Evolutionary conservation across 2,113 vertebrate genomes (phyloP), one percentile per base, ranked within the genome.

Genomic region (Lepisosteus oculatus): DNA sequence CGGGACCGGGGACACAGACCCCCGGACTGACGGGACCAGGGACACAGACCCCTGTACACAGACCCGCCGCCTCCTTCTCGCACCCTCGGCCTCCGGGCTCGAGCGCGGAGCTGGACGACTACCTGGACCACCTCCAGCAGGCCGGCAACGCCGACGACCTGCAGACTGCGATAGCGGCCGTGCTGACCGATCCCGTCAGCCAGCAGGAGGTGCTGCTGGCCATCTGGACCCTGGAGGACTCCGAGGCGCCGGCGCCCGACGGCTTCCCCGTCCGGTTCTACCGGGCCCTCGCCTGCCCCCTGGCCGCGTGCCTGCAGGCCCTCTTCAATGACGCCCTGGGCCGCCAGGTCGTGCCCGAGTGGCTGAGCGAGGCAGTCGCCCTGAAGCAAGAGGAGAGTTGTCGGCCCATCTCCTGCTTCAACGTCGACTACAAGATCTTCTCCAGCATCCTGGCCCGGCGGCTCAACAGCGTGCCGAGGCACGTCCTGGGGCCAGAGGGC

Each of bases 241-340:
- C 57, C 43, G n/a, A 73, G 3, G 5, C 47, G 41, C 55, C 43
- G 55, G 55, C 64, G 8, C 42, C 61, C 47, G 77, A 74, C 61
- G 77, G 77, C 8, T 57, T 79, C 6, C 65, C 77, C 3, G 77
- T 71, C 0, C 47, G n/a, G 44, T 79, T 79, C 55, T 78, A 73
- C 41, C 72, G 73, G 55, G 51, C 68, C 54, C 76, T 73, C 63
- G 55, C 71, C 14, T 67, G 65, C 59, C 67, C 65, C 51, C 56
- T 79, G 0, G 61, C 41, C 6, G 74, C 65, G 43, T 65, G 73
- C n/a, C 64, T 79, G 11, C 77, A 79, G 68, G 51, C n/a, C 3
- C 68, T 70, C 67, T 79, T 79, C 68, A 76, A 79, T 17, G 42
- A 79, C 62, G 47, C 68, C 5, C 62, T 79, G n/a, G 63, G 68